A percentile compares a stretch with the other conserved stretches of the same genome.
Evolutionary conservation across 2,797 vertebrate genomes (phyloP).

Genomic region (Rallus crepitans): DNA sequence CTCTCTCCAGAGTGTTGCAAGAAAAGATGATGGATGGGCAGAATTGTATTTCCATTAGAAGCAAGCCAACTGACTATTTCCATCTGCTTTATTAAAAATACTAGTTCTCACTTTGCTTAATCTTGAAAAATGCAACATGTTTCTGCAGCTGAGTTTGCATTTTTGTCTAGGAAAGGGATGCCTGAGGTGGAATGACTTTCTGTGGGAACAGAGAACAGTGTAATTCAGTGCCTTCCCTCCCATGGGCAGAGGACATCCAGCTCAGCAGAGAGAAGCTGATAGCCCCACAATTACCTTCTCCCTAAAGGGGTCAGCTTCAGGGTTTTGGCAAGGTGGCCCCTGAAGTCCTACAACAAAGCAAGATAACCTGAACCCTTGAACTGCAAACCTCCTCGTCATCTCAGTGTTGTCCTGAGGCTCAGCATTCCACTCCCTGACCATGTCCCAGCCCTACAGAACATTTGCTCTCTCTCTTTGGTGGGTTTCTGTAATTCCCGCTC

Average conservation of each 20-base stretch:
- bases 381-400: background rate
- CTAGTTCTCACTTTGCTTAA: slow-evolving; percentile 6
- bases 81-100: slow-evolving; percentile 47
- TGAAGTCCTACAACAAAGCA: background rate
- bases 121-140: slow-evolving; percentile 38
- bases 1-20: background rate
- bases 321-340: background rate
- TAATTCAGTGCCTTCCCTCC: background rate
- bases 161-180: slow-evolving; percentile 3
- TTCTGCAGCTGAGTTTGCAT: slow-evolving; percentile 46
- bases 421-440: background rate
- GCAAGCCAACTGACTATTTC: slow-evolving; percentile 27
- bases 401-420: background rate
- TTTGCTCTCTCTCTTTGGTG: background rate
- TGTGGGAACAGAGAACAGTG: background rate
- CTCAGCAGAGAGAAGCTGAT: background rate
- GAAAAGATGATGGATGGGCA: slow-evolving; percentile 49
- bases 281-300: background rate
- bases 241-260: background rate
- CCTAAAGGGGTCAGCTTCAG: background rate
- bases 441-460: background rate
- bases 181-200: background rate
- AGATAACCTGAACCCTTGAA: background rate
- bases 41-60: slow-evolving; percentile 42
- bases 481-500: background rate